Percentiles rank a stretch among this genome's conserved stretches.
Conservation (phyloP, 2,888 invertebrate species). For the Ormia ochracea region DNA sequence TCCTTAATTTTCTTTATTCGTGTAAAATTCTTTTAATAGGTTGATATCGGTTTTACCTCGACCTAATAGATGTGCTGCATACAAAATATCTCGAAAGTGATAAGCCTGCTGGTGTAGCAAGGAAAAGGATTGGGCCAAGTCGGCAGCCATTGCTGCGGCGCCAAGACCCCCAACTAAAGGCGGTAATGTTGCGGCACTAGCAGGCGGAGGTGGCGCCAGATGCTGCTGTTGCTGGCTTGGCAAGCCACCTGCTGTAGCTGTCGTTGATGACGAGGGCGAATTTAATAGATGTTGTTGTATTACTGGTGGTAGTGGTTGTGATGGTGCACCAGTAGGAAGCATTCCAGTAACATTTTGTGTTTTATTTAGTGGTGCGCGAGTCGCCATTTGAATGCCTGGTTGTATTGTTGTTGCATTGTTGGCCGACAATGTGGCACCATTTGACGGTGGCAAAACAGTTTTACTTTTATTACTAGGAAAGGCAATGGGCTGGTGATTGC, state of each 20-base stretch:
- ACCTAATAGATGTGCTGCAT: conserved; percentile 81
- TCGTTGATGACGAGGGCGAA: neutral
- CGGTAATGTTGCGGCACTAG: conserved; percentile 41
- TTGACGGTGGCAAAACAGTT: conserved; percentile 49
- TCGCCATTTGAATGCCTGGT: conserved; percentile 16
- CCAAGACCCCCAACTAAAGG: conserved; percentile 57
- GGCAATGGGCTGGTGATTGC: conserved; percentile 21
- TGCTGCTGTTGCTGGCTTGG: conserved; percentile 42
- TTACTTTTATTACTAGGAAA: conserved; percentile 45
- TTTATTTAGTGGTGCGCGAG: conserved; percentile 35
- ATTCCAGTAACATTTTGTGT: conserved; percentile 44
- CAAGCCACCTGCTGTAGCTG: conserved; percentile 33
- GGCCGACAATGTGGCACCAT: conserved; percentile 36
- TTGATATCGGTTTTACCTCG: conserved; percentile 77
- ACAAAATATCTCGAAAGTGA: conserved; percentile 82
- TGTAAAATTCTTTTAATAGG: neutral
- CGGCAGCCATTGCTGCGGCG: conserved; percentile 71
- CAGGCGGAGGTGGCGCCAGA: conserved; percentile 31
- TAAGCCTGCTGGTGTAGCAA: conserved; percentile 76
- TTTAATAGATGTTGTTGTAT: neutral
- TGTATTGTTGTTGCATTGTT: conserved; percentile 12
- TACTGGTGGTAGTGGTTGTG: conserved; percentile 1
- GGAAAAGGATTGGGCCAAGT: conserved; percentile 77
- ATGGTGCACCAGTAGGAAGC: conserved; percentile 27
- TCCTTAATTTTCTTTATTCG: too few species aligned